These are phyloP conservation scores for Dryobota labecula DNA, from an alignment of 2,888 invertebrate species.

Conservation along the genomic window DNA sequence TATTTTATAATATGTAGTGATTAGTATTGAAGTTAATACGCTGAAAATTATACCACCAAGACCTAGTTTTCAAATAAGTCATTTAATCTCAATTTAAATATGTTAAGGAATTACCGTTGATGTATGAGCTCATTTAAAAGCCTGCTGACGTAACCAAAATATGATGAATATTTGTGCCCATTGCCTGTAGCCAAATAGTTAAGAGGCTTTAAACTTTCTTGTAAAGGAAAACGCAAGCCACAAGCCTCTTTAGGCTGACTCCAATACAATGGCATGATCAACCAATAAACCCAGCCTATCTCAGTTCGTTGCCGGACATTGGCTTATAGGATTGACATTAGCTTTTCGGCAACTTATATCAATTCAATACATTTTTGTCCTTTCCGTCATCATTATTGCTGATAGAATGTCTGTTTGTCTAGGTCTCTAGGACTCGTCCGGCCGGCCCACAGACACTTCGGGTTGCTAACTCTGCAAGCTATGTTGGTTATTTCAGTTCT, in stretches of 20 bases:
- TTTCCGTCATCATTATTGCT: too few relatives aligned
- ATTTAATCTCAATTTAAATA: not conserved
- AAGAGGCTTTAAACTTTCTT: not conserved
- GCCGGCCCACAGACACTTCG: not conserved
- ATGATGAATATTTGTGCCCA: not conserved
- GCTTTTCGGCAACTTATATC: too few relatives aligned
- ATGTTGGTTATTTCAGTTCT: too few relatives aligned
- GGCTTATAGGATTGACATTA: too few relatives aligned
- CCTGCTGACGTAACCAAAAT: not conserved
- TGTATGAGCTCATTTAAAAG: not conserved
- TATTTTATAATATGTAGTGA: too few relatives aligned
- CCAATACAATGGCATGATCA: not conserved
- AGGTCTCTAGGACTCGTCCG: too few relatives aligned
- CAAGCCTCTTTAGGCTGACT: not conserved
- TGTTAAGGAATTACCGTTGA: not conserved
- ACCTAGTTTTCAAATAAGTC: not conserved
- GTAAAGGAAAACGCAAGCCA: not conserved
- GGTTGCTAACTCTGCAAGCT: not conserved
- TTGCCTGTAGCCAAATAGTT: too few relatives aligned
- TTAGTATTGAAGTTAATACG: too few relatives aligned
- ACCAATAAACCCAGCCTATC: not conserved
- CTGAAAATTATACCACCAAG: not conserved
- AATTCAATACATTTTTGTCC: too few relatives aligned
- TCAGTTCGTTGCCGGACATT: not conserved
- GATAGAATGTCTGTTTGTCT: too few relatives aligned